Base-by-base conservation (phyloP, 2,113 vertebrate species). In the Nothocercus nigrocapillus region DNA sequence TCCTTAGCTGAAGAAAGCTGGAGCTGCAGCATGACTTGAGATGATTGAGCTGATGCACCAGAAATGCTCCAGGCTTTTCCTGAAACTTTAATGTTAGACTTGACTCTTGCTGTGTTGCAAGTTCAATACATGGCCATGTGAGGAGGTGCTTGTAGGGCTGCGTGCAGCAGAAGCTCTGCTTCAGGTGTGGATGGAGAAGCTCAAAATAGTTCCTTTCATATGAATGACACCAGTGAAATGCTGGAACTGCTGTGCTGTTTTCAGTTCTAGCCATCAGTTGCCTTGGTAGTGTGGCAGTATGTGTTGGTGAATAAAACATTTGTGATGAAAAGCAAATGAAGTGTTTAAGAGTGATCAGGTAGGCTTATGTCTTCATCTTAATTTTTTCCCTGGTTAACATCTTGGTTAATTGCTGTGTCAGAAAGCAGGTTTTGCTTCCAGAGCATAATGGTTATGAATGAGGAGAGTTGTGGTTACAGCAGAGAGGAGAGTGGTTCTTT, bases 1-100 rank as follows among this genome's bases (percentile, higher is more conserved):
- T 95, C 83, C 83, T 94, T 1, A 16, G 69, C 73, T 92, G 76
- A 80, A 96, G 91, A 49, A 91, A 49, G 44, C 49, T 87, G 63
- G 75, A 62, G 79, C 45, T 95, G 40, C 63, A 85, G 68, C 25
- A 27, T 27, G 24, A 63, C 18, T 63, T 73, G 53, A n/a, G 21
- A 42, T 90, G 47, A 90, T 92, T 93, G 89, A 79, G 69, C 81
- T 75, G 24, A 42, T 42, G 28, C 2, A 5, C 25, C 72, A 17
- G 51, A 93, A 79, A 6, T 8, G 47, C 68, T 88, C 24, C 25
- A 72, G 90, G 61, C 47, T 84, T 88, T 90, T 53, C 53, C 62
- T 89, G 20, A 42, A 86, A 68, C 74, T 84, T 69, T 40, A 42
- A 59, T 66, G 34, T 27, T 30, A 90, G 36, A 5, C 38, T 74